Base-by-base conservation (phyloP, 2,888 invertebrate species). In the Phlogophora meticulosa region DNA sequence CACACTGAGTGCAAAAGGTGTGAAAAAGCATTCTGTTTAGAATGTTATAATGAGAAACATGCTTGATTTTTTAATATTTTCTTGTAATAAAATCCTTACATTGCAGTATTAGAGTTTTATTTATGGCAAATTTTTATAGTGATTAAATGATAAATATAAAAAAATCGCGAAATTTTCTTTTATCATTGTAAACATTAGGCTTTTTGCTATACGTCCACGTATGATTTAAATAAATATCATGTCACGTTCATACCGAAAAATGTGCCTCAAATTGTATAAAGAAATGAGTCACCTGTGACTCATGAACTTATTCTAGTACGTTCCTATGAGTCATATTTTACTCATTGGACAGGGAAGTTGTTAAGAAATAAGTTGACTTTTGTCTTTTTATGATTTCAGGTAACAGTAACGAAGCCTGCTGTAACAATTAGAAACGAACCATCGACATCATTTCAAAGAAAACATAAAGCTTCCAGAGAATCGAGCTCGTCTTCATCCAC, bases 1-100 rank as follows among this genome's bases (percentile, higher is more conserved):
- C 76, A 80, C 55, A 76, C 78, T 49, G 68, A 75, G 60, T 72
- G 72, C 42, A 69, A 77, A 73, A 40, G 20, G 43, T 78, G 75
- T 80, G 15, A 73, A 67, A 80, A 78, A 40, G 71, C 75, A 45
- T 72, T 59, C 34, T 72, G 67, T 62, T 59, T 63, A 46, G 49
- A 69, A 38, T 75, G 70, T 55, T 79, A 57, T 40, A 78, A 71
- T 60, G 64, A 78, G 36, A 59, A 42, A 60, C 51, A 73, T 72
- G 48, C 36, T 60, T 64, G 46, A 69, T 58, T 67, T 59, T 40
- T 1, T 59, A 22, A 56, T 48, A 56, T 56, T 56, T 48, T 63
- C 45, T 63, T 55, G 0, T 46, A 46, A 46, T 55, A 45, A 62
- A 62, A 58, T 13, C 13, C 48, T 58, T 28, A 48, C 17, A 0